Evolutionary conservation across 2,797 vertebrate genomes (phyloP).

Genomic region (Sebastes elongatus): DNA sequence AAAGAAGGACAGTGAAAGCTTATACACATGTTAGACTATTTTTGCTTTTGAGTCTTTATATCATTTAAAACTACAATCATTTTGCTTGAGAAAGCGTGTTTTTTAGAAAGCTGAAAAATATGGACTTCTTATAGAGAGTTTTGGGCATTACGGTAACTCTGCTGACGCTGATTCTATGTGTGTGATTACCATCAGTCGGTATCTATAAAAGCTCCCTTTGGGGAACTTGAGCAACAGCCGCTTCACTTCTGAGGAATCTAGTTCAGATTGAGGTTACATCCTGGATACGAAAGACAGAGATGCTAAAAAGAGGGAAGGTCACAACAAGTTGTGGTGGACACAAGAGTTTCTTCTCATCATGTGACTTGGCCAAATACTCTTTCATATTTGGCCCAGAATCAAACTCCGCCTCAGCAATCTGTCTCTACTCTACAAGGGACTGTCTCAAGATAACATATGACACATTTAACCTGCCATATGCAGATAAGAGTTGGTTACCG

Average conservation of each 20-base stretch:
- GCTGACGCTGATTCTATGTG: background rate
- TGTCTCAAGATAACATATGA: no score
- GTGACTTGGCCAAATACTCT: no score
- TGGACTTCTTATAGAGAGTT: background rate
- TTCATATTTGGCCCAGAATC: no score
- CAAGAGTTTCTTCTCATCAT: no score
- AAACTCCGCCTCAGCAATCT: no score
- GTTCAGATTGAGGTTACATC: background rate
- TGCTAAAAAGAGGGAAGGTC: background rate
- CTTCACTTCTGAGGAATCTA: background rate
- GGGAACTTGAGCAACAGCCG: constrained; percentile 34
- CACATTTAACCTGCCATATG: background rate
- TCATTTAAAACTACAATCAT: background rate
- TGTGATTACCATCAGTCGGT: constrained; percentile 3
- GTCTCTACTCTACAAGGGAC: no score
- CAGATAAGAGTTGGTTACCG: background rate
- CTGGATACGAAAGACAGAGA: background rate
- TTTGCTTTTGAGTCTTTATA: background rate
- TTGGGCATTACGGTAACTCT: background rate
- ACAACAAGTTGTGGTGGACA: no score
- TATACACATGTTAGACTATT: background rate
- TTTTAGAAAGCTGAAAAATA: background rate
- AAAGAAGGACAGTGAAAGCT: background rate
- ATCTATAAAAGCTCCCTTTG: constrained; percentile 4
- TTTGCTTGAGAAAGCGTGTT: background rate